Conservation (phyloP, 2,888 invertebrate species). For the Caenorhabditis becei region DNA sequence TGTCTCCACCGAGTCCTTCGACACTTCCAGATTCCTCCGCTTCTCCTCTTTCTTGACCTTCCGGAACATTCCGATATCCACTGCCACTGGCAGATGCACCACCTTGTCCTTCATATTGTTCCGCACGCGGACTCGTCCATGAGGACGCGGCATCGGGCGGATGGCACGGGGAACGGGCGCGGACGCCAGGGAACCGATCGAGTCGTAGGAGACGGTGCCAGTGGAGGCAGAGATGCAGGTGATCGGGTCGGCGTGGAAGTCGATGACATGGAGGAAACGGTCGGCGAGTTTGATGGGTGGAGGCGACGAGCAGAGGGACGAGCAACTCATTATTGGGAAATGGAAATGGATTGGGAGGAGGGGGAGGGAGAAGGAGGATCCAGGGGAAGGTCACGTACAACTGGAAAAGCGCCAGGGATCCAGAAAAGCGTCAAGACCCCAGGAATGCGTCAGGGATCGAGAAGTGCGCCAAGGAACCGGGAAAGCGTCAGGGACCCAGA, state of each 20-base stretch:
- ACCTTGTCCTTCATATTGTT: background rate
- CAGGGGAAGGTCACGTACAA: background rate
- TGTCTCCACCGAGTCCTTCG: background rate
- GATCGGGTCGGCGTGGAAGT: slow-evolving; percentile 45
- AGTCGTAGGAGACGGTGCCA: slow-evolving; percentile 46
- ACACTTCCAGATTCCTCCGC: background rate
- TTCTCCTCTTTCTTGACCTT: slow-evolving; percentile 2
- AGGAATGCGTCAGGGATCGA: too few species aligned
- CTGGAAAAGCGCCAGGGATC: too few species aligned
- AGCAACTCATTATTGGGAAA: background rate
- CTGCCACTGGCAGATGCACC: background rate
- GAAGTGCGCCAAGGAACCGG: too few species aligned
- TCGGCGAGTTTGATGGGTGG: background rate
- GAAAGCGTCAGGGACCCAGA: too few species aligned
- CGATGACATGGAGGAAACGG: slow-evolving; percentile 23
- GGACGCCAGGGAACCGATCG: slow-evolving; percentile 12
- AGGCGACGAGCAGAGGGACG: background rate
- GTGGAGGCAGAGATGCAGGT: slow-evolving; percentile 38
- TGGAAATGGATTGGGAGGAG: background rate
- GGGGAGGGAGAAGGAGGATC: background rate
- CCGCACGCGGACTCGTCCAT: slow-evolving; percentile 10
- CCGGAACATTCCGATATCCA: slow-evolving; percentile 14
- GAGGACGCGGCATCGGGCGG: slow-evolving; percentile 31
- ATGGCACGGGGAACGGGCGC: slow-evolving; percentile 8
- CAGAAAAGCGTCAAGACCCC: too few species aligned